Evolutionary conservation across 2,113 vertebrate species (phyloP), one percentile per base, ranked within the genome.

Genomic region (Vimba vimba): DNA sequence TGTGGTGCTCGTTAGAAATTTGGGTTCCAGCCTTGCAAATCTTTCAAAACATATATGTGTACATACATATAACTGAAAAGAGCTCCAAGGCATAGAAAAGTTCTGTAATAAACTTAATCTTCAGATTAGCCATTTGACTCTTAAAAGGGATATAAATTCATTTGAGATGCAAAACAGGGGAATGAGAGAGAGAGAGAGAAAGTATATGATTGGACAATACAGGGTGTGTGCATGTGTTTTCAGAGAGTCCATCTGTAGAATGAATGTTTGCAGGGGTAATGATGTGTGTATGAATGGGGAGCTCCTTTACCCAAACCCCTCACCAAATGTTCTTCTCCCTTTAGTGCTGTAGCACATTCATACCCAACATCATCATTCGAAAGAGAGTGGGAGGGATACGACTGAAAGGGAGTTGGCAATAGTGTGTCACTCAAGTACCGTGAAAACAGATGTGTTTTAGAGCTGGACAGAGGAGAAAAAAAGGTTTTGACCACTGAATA

Each of bases 371-470:
- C 66, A 83, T 73, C 81, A 83, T 57, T n/a, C 47, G 27, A 73
- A 83, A 83, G 47, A 73, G 68, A 83, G 81, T 83, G 81, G 81
- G 81, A 39, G 81, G 81, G n/a, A 73, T 57, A 39, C 68, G 21
- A 43, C 68, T 83, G 68, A 83, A 83, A 83, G 81, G 79, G 33
- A 73, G 81, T 23, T 73, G 68, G 81, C 68, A 73, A 83, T 83
- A 57, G 68, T 73, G 64, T 83, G 81, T 73, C 81, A 36, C 50
- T 71, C 81, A 83, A 83, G 64, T 55, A 71, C 81, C 81, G 9
- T 83, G 81, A 84, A 84, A 87, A 80, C 86, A 87, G 86, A 84
- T 87, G 75, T 87, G 86, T 84, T 83, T 87, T 57, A 69, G 75
- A 81, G 77, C 55, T 57, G 66, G 47, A 85, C 39, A 78, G 55